phyloP scores from a whole-genome alignment of 2,888 invertebrate species.

The Eumerus sabulonum region DNA sequence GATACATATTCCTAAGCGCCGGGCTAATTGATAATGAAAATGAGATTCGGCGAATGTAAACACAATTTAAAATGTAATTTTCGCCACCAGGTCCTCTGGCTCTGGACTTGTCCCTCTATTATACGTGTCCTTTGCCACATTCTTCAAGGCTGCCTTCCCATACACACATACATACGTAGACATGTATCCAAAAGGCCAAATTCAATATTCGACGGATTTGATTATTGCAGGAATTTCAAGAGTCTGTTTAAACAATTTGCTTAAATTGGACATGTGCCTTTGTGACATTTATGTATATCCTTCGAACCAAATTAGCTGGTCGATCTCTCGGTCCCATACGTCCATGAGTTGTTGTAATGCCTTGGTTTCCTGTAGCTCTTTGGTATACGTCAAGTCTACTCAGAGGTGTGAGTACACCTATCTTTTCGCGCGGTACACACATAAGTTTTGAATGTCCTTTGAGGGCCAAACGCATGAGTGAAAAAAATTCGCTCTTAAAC shows the following conservation, averaged over 20 bases:
- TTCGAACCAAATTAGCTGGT: too few relatives aligned
- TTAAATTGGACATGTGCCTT: conserved; percentile 31
- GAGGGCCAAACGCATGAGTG: too few relatives aligned
- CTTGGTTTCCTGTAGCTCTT: too few relatives aligned
- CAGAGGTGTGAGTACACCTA: too few relatives aligned
- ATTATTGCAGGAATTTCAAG: conserved; percentile 51
- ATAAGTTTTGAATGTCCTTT: too few relatives aligned
- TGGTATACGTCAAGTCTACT: too few relatives aligned
- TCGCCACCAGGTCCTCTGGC: conserved; percentile 37
- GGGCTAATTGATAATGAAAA: conserved; percentile 67
- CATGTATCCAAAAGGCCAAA: conserved; percentile 15
- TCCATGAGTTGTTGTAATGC: too few relatives aligned
- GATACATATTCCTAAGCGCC: conserved; percentile 55
- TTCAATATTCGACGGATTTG: conserved; percentile 48
- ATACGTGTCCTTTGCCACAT: conserved; percentile 18
- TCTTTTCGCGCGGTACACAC: too few relatives aligned
- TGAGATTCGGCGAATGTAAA: conserved; percentile 60
- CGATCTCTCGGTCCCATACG: too few relatives aligned
- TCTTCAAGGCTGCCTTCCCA: conserved; percentile 5
- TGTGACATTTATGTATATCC: too few relatives aligned
- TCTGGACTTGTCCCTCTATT: conserved; percentile 5
- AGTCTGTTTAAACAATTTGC: conserved; percentile 59
- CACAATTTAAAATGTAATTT: conserved; percentile 58
- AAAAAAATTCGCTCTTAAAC: too few relatives aligned
- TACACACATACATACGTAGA: too few relatives aligned